Percentiles rank a stretch among this genome's conserved stretches.
These are phyloP conservation scores for Drosophila murphyi DNA, from an alignment of 1,140 invertebrate species.

Conservation along the genomic window DNA sequence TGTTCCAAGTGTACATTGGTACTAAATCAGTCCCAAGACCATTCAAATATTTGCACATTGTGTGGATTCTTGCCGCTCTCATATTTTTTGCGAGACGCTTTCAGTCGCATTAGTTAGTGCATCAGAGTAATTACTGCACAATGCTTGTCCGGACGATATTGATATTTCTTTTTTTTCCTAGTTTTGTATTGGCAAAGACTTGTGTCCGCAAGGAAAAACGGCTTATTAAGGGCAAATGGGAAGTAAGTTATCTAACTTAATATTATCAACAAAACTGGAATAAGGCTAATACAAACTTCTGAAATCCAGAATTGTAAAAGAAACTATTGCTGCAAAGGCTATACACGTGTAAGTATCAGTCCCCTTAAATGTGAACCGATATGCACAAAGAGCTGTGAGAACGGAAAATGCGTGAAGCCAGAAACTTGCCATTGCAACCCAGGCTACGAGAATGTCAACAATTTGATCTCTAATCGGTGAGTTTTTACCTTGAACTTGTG, in stretches of 20 bases:
- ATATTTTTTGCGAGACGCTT: slow-evolving; percentile 23
- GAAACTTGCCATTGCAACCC: slow-evolving; percentile 40
- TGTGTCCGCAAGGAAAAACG: slow-evolving; percentile 1
- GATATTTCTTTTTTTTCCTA: slow-evolving; percentile 35
- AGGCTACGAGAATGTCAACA: slow-evolving; percentile 45
- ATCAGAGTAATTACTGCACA: slow-evolving; percentile 1
- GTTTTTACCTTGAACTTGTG: background rate
- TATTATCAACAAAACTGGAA: background rate
- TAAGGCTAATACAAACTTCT: background rate
- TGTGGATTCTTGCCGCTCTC: slow-evolving; percentile 11
- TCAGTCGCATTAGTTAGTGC: slow-evolving; percentile 44
- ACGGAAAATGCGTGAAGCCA: slow-evolving; percentile 31
- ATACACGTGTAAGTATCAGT: background rate
- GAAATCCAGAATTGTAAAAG: background rate
- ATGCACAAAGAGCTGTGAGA: slow-evolving; percentile 20
- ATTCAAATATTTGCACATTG: background rate
- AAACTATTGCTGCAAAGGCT: slow-evolving; percentile 29
- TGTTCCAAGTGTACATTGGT: slow-evolving; percentile 9
- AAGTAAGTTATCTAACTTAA: background rate
- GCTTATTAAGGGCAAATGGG: background rate
- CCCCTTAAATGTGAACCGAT: background rate
- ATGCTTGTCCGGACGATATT: slow-evolving; percentile 43
- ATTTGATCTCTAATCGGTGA: slow-evolving; percentile 23
- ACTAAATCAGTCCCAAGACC: background rate
- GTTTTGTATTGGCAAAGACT: background rate